Conservation (phyloP, 2,797 vertebrate species). For the Gymnothorax reevesii region DNA sequence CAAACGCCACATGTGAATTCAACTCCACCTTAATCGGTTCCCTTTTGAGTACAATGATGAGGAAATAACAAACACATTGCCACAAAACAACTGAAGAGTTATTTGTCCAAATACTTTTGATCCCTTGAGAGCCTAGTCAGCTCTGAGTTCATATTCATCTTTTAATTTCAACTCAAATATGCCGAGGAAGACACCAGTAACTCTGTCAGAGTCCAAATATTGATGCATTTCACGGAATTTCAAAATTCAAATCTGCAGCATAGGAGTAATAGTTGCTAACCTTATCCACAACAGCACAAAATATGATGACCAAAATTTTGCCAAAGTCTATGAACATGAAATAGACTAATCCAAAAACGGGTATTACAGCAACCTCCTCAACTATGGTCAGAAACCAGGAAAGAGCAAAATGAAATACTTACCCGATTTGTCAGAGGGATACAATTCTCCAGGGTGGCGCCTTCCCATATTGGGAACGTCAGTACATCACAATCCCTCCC, state of each 20-base stretch:
- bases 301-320: background rate
- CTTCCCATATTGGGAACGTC: conserved; percentile 21
- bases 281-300: background rate
- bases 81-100: too few relatives aligned
- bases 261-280: background rate
- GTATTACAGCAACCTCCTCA: background rate
- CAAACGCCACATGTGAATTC: too few relatives aligned
- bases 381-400: background rate
- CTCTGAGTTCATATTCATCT: too few relatives aligned
- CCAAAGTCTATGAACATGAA: background rate
- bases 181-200: too few relatives aligned
- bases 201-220: too few relatives aligned
- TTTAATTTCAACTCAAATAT: too few relatives aligned
- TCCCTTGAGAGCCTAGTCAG: too few relatives aligned
- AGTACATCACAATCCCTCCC: background rate
- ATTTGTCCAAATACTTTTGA: too few relatives aligned
- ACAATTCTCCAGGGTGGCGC: conserved; percentile 13
- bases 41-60: too few relatives aligned
- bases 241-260: background rate
- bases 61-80: too few relatives aligned
- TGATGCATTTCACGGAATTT: too few relatives aligned
- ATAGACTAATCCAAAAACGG: background rate
- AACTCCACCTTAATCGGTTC: too few relatives aligned
- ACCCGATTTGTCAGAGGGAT: conserved; percentile 17
- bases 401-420: background rate